These are phyloP conservation scores for Heliconius cydno DNA, from an alignment of 2,888 invertebrate species.

Conservation along the genomic window DNA sequence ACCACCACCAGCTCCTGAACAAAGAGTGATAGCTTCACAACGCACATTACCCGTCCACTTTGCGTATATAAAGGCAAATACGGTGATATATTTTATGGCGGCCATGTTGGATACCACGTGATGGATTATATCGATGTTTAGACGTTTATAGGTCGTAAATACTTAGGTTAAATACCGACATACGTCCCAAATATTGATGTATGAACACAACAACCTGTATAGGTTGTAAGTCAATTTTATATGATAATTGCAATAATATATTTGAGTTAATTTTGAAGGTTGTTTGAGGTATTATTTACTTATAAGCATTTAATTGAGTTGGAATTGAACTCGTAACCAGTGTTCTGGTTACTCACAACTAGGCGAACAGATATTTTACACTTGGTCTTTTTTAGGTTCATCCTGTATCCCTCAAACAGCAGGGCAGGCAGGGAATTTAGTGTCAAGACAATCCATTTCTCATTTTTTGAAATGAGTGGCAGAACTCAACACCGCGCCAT, in stretches of 20 bases:
- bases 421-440: too few relatives aligned
- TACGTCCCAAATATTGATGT: slow-evolving; percentile 26
- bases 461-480: too few relatives aligned
- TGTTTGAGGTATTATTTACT: too few relatives aligned
- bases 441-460: too few relatives aligned
- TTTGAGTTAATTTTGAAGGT: too few relatives aligned
- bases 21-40: slow-evolving; percentile 14
- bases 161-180: slow-evolving; percentile 35
- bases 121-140: slow-evolving; percentile 35
- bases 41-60: slow-evolving; percentile 4
- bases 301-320: too few relatives aligned
- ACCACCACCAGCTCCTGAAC: slow-evolving; percentile 17
- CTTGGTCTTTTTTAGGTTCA: too few relatives aligned
- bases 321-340: too few relatives aligned
- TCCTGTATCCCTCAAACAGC: too few relatives aligned
- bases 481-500: too few relatives aligned
- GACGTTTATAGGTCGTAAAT: slow-evolving; percentile 39
- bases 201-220: not conserved
- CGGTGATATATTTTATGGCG: not conserved
- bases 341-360: too few relatives aligned
- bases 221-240: slow-evolving; percentile 27
- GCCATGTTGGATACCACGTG: slow-evolving; percentile 20
- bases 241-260: not conserved
- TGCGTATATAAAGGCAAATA: slow-evolving; percentile 12
- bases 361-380: too few relatives aligned